Evolutionary conservation across 2,888 invertebrate genomes (phyloP), one percentile per base, ranked within the genome.

Genomic region (Marronus borbonicus): DNA sequence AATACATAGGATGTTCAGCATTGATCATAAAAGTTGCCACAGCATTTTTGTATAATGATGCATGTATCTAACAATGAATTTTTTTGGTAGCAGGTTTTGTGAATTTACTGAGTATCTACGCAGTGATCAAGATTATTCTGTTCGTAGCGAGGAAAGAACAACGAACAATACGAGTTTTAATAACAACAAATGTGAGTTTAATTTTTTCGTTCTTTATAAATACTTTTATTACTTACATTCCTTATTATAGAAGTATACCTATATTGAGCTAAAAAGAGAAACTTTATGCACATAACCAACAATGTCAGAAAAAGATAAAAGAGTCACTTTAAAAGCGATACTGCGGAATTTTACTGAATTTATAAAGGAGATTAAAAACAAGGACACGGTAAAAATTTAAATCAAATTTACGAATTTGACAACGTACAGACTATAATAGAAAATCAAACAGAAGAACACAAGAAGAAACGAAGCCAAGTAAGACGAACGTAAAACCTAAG

Each of bases 361-460:
- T 24, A 8, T 62, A 10, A 62, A 62, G 24, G 28, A 28, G 1
- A 62, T 31, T 2, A 12, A 62, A 31, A 31, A 62, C 7, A 62
- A 14, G 14, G 28, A 62, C 31, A 31, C 10, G 14, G 3, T 62
- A 62, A 24, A 28, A 10, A 31, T 31, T 28, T 31, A 62, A 31
- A 31, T 62, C 31, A 62, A 14, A 28, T 62, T 5, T 62, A 62
- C 24, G 62, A 62, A 12, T 62, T 62, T 62, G 31, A 62, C 14
- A 28, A 28, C 10, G 31, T 31, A 62, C 62, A 62, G 14, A 62
- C 10, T 24, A 62, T 12, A 14, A 62, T 62, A 10, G 62, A 31
- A 62, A 62, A n/a, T 31, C 28, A 14, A 28, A 8, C 28, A 14
- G 62, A 28, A 62, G 24, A 24, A 24, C 24, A 2, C 24, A 24